Evolutionary conservation across 2,113 vertebrate genomes (phyloP), one percentile per base, ranked within the genome.

Genomic region (Vidua chalybeata): DNA sequence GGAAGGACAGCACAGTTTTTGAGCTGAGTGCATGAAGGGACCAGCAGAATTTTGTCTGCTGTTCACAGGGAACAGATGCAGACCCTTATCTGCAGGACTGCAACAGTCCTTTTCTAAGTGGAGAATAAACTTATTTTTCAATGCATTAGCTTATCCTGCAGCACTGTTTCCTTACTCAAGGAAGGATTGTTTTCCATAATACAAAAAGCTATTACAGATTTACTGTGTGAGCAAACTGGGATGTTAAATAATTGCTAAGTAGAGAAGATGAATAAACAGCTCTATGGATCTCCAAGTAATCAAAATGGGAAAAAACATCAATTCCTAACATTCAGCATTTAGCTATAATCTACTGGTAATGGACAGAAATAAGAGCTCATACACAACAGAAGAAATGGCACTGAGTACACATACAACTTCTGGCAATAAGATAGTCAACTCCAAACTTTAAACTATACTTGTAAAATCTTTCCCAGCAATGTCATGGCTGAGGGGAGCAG

Each of bases 231-330:
- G 61, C 63, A 93, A 88, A 87, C 64, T 24, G 24, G 7, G 61
- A 68, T 30, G 79, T 71, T 89, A 85, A 88, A 68, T 84, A 96
- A 92, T 67, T 86, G 52, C 64, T 88, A 94, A 94, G 72, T n/a
- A 89, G 61, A 68, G 68, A 92, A 92, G 75, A 87, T 58, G 56
- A 94, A 68, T 71, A 86, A 84, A 88, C 35, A 86, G 33, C 56
- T 78, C 79, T 18, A 31, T 7, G 58, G 72, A 90, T 69, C 86
- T 88, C 68, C 48, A 84, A 86, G 73, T 77, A 91, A 93, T 63
- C 79, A 41, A 88, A 92, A 56, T 49, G 31, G 73, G 89, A 87
- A 88, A 68, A 92, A 93, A 84, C 74, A 68, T 75, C 55, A 37
- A 33, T 74, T 94, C 43, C 55, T 55, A 92, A 72, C 31, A 80